Conservation (phyloP, 1,140 invertebrate genomes). For the Temnothorax longispinosus region DNA sequence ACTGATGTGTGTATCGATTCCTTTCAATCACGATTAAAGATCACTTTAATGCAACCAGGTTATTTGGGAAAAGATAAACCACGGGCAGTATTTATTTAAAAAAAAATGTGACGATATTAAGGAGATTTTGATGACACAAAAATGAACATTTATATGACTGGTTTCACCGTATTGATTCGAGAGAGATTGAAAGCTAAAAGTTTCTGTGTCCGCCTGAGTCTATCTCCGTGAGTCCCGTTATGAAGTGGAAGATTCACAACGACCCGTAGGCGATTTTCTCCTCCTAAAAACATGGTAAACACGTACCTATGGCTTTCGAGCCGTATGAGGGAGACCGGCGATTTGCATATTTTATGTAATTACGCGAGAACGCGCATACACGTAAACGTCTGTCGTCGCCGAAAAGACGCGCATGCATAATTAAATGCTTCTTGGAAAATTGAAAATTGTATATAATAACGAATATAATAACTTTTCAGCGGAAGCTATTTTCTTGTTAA, state of each 20-base stretch:
- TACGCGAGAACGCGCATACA: slow-evolving; percentile 14
- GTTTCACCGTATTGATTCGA: slow-evolving; percentile 57
- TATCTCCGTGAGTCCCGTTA: slow-evolving; percentile 57
- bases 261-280: slow-evolving; percentile 64
- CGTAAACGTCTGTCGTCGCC: background rate
- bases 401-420: slow-evolving; percentile 2
- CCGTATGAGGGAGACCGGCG: background rate
- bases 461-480: background rate
- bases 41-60: background rate
- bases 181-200: slow-evolving; percentile 57
- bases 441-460: background rate
- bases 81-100: background rate
- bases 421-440: slow-evolving; percentile 30
- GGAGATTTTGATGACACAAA: slow-evolving; percentile 16
- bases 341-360: slow-evolving; percentile 55
- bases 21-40: background rate
- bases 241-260: slow-evolving; percentile 51
- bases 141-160: slow-evolving; percentile 39
- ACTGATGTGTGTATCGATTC: background rate
- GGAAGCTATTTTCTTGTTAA: background rate
- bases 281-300: slow-evolving; percentile 67
- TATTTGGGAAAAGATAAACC: background rate
- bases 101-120: background rate
- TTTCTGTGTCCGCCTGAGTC: slow-evolving; percentile 10
- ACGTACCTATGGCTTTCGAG: slow-evolving; percentile 55